These are phyloP conservation scores for Volucella inflata DNA, from an alignment of 2,888 invertebrate genomes.

Conservation along the genomic window DNA sequence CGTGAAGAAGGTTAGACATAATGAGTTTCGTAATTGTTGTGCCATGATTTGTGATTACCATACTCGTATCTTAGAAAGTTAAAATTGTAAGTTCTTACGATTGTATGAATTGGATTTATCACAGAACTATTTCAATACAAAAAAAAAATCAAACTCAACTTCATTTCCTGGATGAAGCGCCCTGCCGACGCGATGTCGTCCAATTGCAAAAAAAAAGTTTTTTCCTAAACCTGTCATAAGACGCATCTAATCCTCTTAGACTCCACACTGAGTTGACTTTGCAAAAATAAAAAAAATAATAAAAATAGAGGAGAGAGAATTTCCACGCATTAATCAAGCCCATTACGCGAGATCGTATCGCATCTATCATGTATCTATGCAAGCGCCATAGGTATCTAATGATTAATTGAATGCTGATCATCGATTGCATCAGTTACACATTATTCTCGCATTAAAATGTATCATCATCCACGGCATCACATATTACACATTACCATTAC, in stretches of 20 bases:
- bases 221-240: background rate
- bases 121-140: no score
- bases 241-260: background rate
- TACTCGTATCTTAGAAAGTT: no score
- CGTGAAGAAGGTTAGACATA: slow-evolving; percentile 1
- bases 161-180: no score
- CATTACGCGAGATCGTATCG: slow-evolving; percentile 9
- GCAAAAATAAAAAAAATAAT: background rate
- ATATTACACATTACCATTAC: slow-evolving; percentile 14
- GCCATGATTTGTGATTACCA: background rate
- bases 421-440: slow-evolving; percentile 69
- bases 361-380: slow-evolving; percentile 29
- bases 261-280: slow-evolving; percentile 19
- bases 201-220: no score
- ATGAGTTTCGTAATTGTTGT: slow-evolving; percentile 30
- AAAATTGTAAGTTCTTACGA: no score
- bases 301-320: background rate
- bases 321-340: slow-evolving; percentile 14
- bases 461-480: slow-evolving; percentile 65
- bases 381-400: slow-evolving; percentile 66
- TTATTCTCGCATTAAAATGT: slow-evolving; percentile 74
- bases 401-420: slow-evolving; percentile 72
- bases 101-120: no score
- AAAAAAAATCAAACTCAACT: no score
- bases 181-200: no score